Conservation (phyloP, 1,140 invertebrate genomes). For the Euschistus heros region DNA sequence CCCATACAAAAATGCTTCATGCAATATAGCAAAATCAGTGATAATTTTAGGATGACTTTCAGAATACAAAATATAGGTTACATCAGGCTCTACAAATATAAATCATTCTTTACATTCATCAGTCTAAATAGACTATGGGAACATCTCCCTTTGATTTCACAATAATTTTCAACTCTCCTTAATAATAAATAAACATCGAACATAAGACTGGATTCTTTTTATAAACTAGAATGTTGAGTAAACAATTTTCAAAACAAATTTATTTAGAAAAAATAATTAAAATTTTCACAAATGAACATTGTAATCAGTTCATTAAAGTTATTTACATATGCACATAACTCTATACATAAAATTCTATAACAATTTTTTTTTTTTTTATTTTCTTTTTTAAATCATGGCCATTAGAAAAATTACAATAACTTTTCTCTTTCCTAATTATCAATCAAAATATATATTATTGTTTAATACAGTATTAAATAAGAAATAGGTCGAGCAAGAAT, state of each 20-base stretch:
- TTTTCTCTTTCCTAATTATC: too few relatives aligned
- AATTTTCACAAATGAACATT: constrained; percentile 5
- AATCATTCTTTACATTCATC: background rate
- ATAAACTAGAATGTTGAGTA: background rate
- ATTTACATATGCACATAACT: constrained; percentile 10
- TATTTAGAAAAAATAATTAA: background rate
- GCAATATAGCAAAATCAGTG: too few relatives aligned
- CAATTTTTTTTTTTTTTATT: constrained; percentile 3
- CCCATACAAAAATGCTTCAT: too few relatives aligned
- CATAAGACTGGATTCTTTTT: background rate
- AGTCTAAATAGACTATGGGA: background rate
- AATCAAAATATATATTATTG: too few relatives aligned
- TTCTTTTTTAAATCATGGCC: background rate
- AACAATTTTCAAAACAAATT: constrained; percentile 4
- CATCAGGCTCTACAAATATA: too few relatives aligned
- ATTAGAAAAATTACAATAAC: too few relatives aligned
- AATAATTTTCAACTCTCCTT: background rate
- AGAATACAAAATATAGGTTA: too few relatives aligned
- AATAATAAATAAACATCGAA: constrained; percentile 1
- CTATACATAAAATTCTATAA: constrained; percentile 2
- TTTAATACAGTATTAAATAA: too few relatives aligned
- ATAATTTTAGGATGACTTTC: too few relatives aligned
- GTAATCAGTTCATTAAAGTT: background rate
- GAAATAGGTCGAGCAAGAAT: too few relatives aligned
- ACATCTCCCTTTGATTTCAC: background rate